A percentile compares a stretch with the other conserved stretches of the same genome.
phyloP scores from a whole-genome alignment of 2,888 invertebrate species.

The Escarpia spicata region DNA sequence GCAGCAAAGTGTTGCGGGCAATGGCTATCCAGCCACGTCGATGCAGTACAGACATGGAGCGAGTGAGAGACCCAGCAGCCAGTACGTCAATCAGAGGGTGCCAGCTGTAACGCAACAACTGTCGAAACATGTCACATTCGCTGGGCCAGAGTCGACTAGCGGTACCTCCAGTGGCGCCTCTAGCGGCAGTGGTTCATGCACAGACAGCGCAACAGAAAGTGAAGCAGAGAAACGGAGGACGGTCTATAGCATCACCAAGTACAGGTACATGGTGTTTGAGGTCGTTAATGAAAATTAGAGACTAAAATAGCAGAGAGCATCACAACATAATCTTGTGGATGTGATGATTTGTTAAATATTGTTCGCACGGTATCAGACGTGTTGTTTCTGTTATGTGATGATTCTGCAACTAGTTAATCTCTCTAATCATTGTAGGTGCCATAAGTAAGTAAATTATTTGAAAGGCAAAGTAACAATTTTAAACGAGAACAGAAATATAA shows the following conservation, averaged over 20 bases:
- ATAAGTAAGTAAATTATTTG: too few relatives aligned
- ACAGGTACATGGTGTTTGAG: neutral
- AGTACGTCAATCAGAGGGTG: neutral
- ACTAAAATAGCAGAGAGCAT: neutral
- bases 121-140: neutral
- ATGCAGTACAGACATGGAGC: neutral
- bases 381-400: too few relatives aligned
- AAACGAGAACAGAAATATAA: too few relatives aligned
- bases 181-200: constrained; percentile 24
- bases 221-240: neutral
- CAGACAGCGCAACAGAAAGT: neutral
- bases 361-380: too few relatives aligned
- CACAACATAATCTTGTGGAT: neutral
- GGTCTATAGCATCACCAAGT: constrained; percentile 12
- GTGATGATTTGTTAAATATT: too few relatives aligned
- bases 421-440: too few relatives aligned
- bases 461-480: too few relatives aligned
- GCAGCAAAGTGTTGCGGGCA: constrained; percentile 22
- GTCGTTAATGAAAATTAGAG: neutral
- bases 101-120: constrained; percentile 33
- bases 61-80: constrained; percentile 5
- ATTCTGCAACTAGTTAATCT: too few relatives aligned
- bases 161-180: neutral
- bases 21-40: neutral
- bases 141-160: constrained; percentile 17